Evolutionary conservation across 2,113 vertebrate species (phyloP).

Genomic region (Herpailurus yagouaroundi): DNA sequence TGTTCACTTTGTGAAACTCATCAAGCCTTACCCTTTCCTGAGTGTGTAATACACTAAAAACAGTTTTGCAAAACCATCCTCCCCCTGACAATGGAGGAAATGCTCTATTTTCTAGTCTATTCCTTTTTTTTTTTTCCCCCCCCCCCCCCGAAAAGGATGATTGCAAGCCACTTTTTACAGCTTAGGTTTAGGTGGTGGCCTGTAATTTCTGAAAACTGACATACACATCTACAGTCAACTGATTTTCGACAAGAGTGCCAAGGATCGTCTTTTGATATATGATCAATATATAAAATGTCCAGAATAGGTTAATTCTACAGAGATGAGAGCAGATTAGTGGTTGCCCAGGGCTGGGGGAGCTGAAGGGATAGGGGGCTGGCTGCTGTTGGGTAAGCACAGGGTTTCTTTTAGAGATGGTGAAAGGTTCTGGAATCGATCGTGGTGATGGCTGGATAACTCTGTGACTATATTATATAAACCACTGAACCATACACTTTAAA

Average conservation of each 20-base stretch:
- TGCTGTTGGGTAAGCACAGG: accelerated
- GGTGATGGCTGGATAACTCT: not conserved
- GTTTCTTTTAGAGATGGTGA: not conserved
- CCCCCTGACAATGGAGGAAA: not conserved
- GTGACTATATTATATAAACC: not conserved
- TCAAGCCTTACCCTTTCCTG: not conserved
- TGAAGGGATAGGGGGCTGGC: not conserved
- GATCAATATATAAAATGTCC: not conserved
- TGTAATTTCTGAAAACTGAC: not conserved
- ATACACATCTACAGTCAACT: not conserved
- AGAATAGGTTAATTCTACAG: not conserved
- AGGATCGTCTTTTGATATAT: not conserved
- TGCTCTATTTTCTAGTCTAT: not conserved
- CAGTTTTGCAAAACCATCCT: not conserved
- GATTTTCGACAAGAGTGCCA: not conserved
- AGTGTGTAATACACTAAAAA: not conserved
- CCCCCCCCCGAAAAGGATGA: not conserved
- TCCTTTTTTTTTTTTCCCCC: not conserved
- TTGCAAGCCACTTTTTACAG: not conserved
- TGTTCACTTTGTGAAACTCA: not conserved
- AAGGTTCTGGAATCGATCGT: not conserved
- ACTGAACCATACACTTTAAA: not conserved
- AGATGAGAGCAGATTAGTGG: not conserved
- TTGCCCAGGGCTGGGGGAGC: not conserved
- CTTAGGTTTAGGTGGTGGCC: not conserved